Evolutionary conservation across 2,797 vertebrate species (phyloP).

Genomic region (Gobio occitaniae): DNA sequence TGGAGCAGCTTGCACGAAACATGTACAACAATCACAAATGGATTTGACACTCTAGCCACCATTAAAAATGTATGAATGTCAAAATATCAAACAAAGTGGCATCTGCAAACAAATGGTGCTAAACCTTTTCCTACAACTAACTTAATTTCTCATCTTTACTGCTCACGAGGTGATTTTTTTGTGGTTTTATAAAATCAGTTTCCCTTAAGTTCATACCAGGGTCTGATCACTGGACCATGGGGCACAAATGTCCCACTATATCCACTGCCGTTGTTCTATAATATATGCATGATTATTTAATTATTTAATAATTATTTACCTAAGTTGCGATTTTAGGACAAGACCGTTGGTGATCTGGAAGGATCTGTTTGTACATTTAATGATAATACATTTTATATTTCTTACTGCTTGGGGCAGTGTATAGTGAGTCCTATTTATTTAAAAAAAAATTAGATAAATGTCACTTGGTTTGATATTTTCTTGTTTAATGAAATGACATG

Average conservation of each 20-base stretch:
- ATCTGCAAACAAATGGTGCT: not conserved
- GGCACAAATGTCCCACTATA: not conserved
- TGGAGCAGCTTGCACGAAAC: conserved; percentile 76
- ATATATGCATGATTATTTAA: not conserved
- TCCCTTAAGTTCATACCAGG: not conserved
- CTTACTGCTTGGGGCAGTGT: not conserved
- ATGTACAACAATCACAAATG: conserved; percentile 72
- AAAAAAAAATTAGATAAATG: too few relatives aligned
- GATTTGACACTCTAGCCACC: not conserved
- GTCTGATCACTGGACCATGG: not conserved
- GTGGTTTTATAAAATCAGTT: not conserved
- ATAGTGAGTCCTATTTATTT: not conserved
- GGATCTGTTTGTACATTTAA: not conserved
- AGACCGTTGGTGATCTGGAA: not conserved
- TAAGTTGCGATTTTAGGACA: not conserved
- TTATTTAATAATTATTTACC: not conserved
- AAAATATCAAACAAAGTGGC: conserved; percentile 3
- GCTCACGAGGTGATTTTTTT: not conserved
- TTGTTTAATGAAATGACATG: not conserved
- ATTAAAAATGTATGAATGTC: conserved; percentile 3
- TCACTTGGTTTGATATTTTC: not conserved
- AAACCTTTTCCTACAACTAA: not conserved
- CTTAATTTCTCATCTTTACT: not conserved
- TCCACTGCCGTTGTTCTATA: not conserved
- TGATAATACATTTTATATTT: not conserved